A percentile compares a stretch with the other conserved stretches of the same genome.
Conservation (phyloP, 2,888 invertebrate genomes). For the Clitarchus hookeri region DNA sequence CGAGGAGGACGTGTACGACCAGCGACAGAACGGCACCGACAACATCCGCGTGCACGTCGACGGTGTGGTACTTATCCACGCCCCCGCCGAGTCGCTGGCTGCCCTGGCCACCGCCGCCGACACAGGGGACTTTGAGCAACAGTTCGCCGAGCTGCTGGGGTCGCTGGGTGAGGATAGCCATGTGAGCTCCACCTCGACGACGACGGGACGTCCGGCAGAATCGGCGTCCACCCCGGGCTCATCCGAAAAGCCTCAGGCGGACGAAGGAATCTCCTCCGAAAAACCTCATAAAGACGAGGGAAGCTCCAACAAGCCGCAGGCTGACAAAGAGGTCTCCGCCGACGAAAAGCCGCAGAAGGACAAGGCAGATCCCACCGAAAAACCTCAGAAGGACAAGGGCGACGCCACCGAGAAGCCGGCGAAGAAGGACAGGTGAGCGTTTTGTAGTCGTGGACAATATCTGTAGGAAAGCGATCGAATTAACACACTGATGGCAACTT, state of each 20-base stretch:
- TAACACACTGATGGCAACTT: too few species aligned
- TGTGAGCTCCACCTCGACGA: slow-evolving; percentile 52
- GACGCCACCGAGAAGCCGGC: slow-evolving; percentile 21
- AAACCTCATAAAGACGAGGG: slow-evolving; percentile 48
- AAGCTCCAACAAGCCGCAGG: neutral
- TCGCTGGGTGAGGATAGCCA: slow-evolving; percentile 54
- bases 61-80: slow-evolving; percentile 68
- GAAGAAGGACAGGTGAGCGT: neutral
- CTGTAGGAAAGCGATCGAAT: too few species aligned
- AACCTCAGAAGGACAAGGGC: neutral
- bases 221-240: slow-evolving; percentile 30
- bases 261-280: slow-evolving; percentile 49
- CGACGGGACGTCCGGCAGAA: slow-evolving; percentile 24
- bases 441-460: too few species aligned
- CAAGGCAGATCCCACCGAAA: neutral
- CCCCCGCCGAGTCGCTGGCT: slow-evolving; percentile 63
- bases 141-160: slow-evolving; percentile 37
- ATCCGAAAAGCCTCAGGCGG: slow-evolving; percentile 33
- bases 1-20: slow-evolving; percentile 60
- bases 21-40: slow-evolving; percentile 77
- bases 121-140: slow-evolving; percentile 42
- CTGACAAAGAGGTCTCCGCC: neutral
- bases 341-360: neutral
- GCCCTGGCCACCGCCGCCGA: slow-evolving; percentile 50
- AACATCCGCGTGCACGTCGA: slow-evolving; percentile 73